Conservation (phyloP, 2,797 vertebrate genomes). For the Falco novaeseelandiae region DNA sequence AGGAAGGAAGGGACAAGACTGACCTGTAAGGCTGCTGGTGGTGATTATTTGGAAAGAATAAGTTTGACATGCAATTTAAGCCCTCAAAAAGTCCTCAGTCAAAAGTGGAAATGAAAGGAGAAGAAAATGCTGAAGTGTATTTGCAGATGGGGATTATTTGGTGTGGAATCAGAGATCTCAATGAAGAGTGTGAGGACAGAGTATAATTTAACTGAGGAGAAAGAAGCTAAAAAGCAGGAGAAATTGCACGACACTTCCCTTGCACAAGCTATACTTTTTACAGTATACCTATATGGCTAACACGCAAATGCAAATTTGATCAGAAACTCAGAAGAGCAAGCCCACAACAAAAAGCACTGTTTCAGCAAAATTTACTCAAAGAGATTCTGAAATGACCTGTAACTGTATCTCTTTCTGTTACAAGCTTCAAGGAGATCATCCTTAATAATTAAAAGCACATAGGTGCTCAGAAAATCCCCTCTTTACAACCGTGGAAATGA, state of each 20-base stretch:
- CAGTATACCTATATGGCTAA: neutral
- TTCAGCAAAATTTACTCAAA: neutral
- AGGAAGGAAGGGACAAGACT: neutral
- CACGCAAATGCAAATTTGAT: rapidly evolving
- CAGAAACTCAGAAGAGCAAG: neutral
- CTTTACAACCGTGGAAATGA: neutral
- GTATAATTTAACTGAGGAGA: neutral
- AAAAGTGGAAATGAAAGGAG: neutral
- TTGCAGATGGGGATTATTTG: neutral
- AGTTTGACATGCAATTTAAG: neutral
- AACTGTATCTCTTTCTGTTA: neutral
- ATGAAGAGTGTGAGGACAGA: neutral
- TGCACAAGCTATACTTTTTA: neutral
- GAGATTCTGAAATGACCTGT: neutral
- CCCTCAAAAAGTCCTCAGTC: neutral
- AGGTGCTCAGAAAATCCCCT: neutral
- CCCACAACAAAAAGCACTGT: rapidly evolving
- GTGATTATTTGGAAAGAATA: neutral
- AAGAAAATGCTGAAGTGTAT: neutral
- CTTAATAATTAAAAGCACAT: neutral
- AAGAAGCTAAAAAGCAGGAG: neutral
- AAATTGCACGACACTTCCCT: neutral
- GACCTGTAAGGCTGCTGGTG: neutral
- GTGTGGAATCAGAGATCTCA: neutral
- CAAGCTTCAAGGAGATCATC: neutral